Evolutionary conservation across 2,888 invertebrate genomes (phyloP).

Genomic region (Brachyptera putata): DNA sequence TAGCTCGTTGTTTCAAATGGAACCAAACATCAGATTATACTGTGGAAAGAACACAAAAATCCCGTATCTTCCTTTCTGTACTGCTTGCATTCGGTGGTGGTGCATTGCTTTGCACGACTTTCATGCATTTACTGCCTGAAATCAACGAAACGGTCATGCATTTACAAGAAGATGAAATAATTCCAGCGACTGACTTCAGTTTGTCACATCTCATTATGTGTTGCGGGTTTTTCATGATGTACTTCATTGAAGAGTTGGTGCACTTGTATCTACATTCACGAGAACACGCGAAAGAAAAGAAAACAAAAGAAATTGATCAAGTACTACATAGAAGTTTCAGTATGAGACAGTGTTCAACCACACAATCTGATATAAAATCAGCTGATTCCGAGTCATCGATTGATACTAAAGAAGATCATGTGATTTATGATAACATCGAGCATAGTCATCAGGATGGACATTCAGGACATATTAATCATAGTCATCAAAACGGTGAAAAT

Average conservation of each 20-base stretch:
- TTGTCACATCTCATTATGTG: constrained; percentile 70
- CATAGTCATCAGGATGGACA: no score
- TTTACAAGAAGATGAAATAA: constrained; percentile 48
- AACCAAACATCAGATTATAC: constrained; percentile 49
- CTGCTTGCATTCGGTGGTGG: constrained; percentile 81
- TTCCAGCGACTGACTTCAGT: constrained; percentile 56
- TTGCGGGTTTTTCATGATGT: constrained; percentile 70
- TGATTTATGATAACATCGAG: neutral
- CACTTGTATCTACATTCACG: constrained; percentile 62
- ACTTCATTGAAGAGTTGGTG: constrained; percentile 73
- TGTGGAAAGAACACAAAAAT: constrained; percentile 36
- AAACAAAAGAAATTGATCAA: constrained; percentile 35
- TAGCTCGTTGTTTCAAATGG: constrained; percentile 64
- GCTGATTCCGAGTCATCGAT: neutral
- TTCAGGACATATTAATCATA: neutral
- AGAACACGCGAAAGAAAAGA: constrained; percentile 40
- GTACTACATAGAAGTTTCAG: constrained; percentile 41
- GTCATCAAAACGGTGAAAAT: neutral
- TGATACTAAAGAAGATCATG: neutral
- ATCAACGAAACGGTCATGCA: constrained; percentile 63
- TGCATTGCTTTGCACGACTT: constrained; percentile 74
- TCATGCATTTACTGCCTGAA: constrained; percentile 76
- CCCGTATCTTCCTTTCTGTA: constrained; percentile 42
- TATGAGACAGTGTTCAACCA: constrained; percentile 36
- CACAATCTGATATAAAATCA: no score